Evolutionary conservation across 2,888 invertebrate species (phyloP).

Genomic region (Alitta virens): DNA sequence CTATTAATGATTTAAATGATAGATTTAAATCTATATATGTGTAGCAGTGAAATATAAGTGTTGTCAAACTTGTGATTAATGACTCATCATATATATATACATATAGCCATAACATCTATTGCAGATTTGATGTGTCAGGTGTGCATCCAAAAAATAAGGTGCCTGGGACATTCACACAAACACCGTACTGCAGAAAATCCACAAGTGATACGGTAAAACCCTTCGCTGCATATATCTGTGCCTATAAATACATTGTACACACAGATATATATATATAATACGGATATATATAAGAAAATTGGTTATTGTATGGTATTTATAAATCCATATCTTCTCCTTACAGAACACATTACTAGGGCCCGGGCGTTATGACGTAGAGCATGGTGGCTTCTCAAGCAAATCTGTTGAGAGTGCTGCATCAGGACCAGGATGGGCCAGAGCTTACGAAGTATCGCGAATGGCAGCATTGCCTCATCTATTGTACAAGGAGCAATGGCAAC

Average conservation of each 20-base stretch:
- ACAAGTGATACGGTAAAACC: slow-evolving; percentile 19
- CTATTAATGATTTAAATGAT: no score
- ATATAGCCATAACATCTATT: no score
- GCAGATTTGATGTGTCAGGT: slow-evolving; percentile 52
- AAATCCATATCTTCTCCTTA: slow-evolving; percentile 1
- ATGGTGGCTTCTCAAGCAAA: slow-evolving; percentile 43
- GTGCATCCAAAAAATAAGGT: slow-evolving; percentile 51
- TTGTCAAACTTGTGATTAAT: no score
- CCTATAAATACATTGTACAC: slow-evolving; percentile 52
- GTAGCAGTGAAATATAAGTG: no score
- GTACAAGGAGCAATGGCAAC: slow-evolving; percentile 54
- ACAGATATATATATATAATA: slow-evolving; percentile 34
- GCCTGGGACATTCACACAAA: slow-evolving; percentile 53
- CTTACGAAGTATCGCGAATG: slow-evolving; percentile 48
- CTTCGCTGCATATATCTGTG: no score
- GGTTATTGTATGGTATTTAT: neutral
- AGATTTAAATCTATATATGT: no score
- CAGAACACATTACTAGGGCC: slow-evolving; percentile 45
- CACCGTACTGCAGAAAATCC: slow-evolving; percentile 46
- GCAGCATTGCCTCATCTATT: slow-evolving; percentile 52
- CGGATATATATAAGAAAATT: neutral
- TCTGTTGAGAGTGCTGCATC: slow-evolving; percentile 39
- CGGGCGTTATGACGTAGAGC: slow-evolving; percentile 44
- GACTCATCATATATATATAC: no score
- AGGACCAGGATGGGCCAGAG: slow-evolving; percentile 53